phyloP scores from a whole-genome alignment of 2,888 invertebrate species.

The Folsomia candida region DNA sequence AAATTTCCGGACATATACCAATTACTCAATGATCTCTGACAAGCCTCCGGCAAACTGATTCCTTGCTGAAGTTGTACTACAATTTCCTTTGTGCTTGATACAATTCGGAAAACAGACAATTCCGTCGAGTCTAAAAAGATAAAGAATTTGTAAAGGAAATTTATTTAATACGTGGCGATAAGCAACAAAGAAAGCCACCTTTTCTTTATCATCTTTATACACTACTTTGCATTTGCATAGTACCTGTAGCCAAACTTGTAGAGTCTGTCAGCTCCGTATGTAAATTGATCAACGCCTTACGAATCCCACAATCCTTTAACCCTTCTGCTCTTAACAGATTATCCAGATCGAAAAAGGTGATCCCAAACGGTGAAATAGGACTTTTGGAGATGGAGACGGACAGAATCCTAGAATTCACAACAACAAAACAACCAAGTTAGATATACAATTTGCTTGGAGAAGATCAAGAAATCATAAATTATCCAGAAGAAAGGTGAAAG shows the following conservation, averaged over 20 bases:
- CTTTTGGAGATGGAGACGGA: conserved; percentile 8
- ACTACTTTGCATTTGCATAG: too few relatives aligned
- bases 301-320: conserved; percentile 35
- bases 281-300: conserved; percentile 41
- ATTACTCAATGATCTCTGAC: conserved; percentile 9
- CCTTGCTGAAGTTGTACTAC: conserved; percentile 35
- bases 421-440: neutral
- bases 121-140: neutral
- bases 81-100: conserved; percentile 23
- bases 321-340: conserved; percentile 36
- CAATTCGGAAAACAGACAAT: neutral
- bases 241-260: too few relatives aligned
- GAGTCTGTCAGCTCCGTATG: conserved; percentile 41
- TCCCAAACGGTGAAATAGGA: conserved; percentile 29
- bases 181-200: too few relatives aligned
- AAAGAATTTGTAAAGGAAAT: too few relatives aligned
- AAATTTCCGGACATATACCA: too few relatives aligned
- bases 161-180: too few relatives aligned
- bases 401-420: too few relatives aligned
- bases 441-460: neutral
- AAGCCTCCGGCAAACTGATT: conserved; percentile 26
- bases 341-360: conserved; percentile 45
- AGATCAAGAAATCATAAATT: conserved; percentile 33
- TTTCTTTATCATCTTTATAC: too few relatives aligned
- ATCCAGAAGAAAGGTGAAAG: conserved; percentile 22